Base-by-base conservation (phyloP, 2,888 invertebrate genomes). In the Diarsia brunnea region DNA sequence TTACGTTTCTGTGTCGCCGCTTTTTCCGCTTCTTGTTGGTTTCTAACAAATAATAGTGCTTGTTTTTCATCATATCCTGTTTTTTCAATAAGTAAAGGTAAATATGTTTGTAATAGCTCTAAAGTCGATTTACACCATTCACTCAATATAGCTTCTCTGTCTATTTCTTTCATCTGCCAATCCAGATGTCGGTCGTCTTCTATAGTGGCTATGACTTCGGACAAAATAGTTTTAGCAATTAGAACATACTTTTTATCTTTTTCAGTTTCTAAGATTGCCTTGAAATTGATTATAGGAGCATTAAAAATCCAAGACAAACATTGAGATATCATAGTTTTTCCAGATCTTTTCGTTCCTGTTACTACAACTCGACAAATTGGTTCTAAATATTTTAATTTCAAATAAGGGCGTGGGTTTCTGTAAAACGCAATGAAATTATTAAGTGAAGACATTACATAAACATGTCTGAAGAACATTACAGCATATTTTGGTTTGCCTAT, bases 371-470 rank as follows among this genome's bases (percentile, higher is more conserved):
- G 97, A 86, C 97, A 97, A 53, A 95, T 96, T 12, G 97, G 97
- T 89, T 96, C 97, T 24, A 98, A 97, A 92, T 96, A 97, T 58
- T 97, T 93, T 11, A 97, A 91, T 77, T 97, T 91, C 21, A 98
- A 91, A 91, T 95, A 98, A 2, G 97, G 97, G 27, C 97, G 94
- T 12, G 98, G 98, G 91, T 98, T 97, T 88, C 94, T 94, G 81
- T 95, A 94, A 91, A 98, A 98, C 64, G 93, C 90, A 66, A 96
- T 89, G 89, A 96, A 94, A 51, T 97, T 94, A 51, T 97, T 93
- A 67, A 95, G 89, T 43, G 97, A 96, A 31, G 97, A 96, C 66
- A 97, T 90, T 67, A 98, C 95, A 89, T 97, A 98, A 7, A 98
- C 94, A 88, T 97, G 97, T 90, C 97, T 97, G 90, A 97, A 95